phyloP scores from a whole-genome alignment of 2,888 invertebrate genomes.

The Ormyrus thymus region DNA sequence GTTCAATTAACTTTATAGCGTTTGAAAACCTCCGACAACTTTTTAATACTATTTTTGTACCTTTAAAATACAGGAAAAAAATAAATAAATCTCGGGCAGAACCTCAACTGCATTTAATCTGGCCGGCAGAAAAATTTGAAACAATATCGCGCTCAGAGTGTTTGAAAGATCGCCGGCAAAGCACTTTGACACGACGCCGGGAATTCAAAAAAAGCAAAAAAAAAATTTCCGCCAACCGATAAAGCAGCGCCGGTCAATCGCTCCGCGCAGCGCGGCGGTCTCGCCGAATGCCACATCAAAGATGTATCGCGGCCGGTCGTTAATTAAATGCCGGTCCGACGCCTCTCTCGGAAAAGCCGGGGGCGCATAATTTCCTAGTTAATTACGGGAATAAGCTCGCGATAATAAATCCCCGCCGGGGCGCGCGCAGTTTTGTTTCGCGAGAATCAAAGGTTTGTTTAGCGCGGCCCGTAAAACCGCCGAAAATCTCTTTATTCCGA shows the following conservation, averaged over 20 bases:
- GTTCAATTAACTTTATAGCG: too few relatives aligned
- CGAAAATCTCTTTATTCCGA: constrained; percentile 6
- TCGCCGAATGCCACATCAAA: constrained; percentile 44
- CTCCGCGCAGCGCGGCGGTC: neutral
- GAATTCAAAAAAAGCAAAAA: neutral
- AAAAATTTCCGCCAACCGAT: neutral
- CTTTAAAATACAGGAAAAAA: too few relatives aligned
- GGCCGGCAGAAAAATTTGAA: too few relatives aligned
- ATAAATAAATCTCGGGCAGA: too few relatives aligned
- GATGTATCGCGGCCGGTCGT: neutral
- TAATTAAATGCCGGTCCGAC: constrained; percentile 25
- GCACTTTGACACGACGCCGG: neutral
- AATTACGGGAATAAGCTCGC: too few relatives aligned
- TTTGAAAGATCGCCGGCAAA: constrained; percentile 12
- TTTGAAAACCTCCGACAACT: too few relatives aligned
- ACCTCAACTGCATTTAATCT: too few relatives aligned
- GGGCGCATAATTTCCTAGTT: too few relatives aligned
- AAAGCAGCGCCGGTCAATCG: constrained; percentile 10
- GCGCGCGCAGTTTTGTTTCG: too few relatives aligned
- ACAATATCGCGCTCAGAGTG: too few relatives aligned
- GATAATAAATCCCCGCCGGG: too few relatives aligned
- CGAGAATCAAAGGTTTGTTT: neutral
- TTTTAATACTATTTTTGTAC: too few relatives aligned
- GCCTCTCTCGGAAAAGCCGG: neutral
- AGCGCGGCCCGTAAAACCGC: neutral